Percentiles rank a stretch among this genome's conserved stretches.
phyloP scores from a whole-genome alignment of 1,140 invertebrate genomes.

The Schlechtendalia chinensis region DNA sequence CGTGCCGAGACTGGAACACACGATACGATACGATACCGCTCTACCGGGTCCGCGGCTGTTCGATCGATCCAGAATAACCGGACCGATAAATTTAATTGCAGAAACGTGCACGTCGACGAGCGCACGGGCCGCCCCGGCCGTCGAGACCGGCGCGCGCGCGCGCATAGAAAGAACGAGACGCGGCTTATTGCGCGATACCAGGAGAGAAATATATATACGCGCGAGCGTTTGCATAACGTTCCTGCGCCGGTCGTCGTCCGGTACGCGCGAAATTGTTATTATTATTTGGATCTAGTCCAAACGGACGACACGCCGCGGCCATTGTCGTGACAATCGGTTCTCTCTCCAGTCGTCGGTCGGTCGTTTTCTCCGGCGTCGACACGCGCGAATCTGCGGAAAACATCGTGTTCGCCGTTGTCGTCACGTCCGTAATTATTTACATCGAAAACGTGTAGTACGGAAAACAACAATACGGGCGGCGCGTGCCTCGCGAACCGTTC shows the following conservation, averaged over 20 bases:
- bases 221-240: slow-evolving; percentile 43
- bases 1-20: background rate
- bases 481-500: too few species aligned
- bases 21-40: background rate
- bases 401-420: too few species aligned
- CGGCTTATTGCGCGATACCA: too few species aligned
- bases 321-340: background rate
- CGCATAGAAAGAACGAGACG: background rate
- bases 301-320: background rate
- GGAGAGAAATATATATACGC: background rate
- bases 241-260: slow-evolving; percentile 22
- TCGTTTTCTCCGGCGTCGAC: background rate
- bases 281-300: slow-evolving; percentile 40
- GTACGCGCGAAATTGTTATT: slow-evolving; percentile 31
- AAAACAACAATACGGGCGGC: background rate
- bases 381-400: background rate
- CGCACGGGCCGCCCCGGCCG: background rate
- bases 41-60: slow-evolving; percentile 10
- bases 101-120: slow-evolving; percentile 43
- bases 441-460: too few species aligned
- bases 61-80: slow-evolving; percentile 47
- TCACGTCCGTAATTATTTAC: too few species aligned
- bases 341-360: background rate
- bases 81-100: slow-evolving; percentile 49
- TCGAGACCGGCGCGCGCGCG: background rate